Evolutionary conservation across 2,113 vertebrate genomes (phyloP), one percentile per base, ranked within the genome.

Genomic region (Cinclus cinclus): DNA sequence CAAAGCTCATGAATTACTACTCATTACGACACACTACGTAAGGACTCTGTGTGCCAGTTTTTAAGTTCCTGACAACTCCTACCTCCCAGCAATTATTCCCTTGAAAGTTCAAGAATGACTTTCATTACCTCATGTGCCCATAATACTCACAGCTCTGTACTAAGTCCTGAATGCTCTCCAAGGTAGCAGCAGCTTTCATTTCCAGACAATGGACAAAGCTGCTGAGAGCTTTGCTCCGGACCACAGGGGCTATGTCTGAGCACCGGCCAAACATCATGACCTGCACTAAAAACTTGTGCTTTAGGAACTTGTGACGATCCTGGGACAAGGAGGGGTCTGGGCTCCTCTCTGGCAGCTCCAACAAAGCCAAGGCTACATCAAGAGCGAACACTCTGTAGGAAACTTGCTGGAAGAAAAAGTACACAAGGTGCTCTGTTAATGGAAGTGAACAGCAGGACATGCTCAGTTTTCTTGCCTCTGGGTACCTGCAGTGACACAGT

Each of bases 151-250:
- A 76, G 70, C 42, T 67, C 70, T 75, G 83, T 6, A 50, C 70
- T 49, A 99, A 97, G 62, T 98, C 98, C 80, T 99, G 98, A 3
- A 99, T 73, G 8, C 97, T 98, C 46, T 98, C 97, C 2, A 95
- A 94, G 53, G 10, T 1, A 98, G 79, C 95, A 30, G 96, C 70
- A 13, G 96, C 82, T 35, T 98, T 98, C 50, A 97, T 92, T 67
- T 99, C 99, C 18, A 99, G 96, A 92, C 99, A 99, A 37, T 98
- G 98, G 15, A 98, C 98, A 55, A 99, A 98, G 89, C 98, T 98
- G 86, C 98, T 97, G 5, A 99, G 94, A 8, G 99, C 98, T 63
- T 99, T 99, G 83, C 98, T 98, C 25, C 99, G 98, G 24, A 99
- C 99, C 1, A 97, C 96, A 0, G 99, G 96, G 0, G 98, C 98